These are phyloP conservation scores for Psilopsiagon aurifrons DNA, from an alignment of 2,113 vertebrate species.

Conservation along the genomic window DNA sequence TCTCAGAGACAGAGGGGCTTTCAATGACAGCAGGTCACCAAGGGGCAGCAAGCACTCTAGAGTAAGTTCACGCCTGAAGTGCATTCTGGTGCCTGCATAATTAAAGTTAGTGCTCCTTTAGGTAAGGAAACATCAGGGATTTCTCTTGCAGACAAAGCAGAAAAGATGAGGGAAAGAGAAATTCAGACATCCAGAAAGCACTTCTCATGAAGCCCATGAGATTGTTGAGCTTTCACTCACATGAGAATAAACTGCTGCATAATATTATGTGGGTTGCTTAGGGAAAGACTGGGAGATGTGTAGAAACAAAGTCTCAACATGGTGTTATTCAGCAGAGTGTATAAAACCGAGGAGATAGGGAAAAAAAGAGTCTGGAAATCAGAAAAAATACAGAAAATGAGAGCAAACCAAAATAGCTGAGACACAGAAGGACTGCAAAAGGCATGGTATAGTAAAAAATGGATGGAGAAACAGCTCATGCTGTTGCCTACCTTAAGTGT, in stretches of 20 bases:
- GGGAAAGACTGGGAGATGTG: not conserved
- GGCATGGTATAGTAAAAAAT: not conserved
- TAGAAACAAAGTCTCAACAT: not conserved
- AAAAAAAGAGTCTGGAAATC: not conserved
- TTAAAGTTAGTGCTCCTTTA: not conserved
- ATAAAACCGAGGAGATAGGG: not conserved
- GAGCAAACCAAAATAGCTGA: not conserved
- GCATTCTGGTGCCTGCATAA: not conserved
- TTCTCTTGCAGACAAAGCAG: not conserved
- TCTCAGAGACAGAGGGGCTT: not conserved
- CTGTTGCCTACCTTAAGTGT: not conserved
- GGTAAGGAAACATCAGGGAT: not conserved
- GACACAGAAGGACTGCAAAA: not conserved
- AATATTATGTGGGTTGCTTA: not conserved
- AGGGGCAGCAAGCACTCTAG: not conserved
- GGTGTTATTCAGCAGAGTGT: not conserved
- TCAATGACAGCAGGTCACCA: not conserved
- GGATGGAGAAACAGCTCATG: not conserved
- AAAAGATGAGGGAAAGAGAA: not conserved
- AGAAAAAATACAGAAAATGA: not conserved
- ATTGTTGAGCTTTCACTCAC: not conserved
- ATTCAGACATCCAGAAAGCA: not conserved
- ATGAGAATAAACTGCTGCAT: not conserved
- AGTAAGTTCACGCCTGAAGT: not conserved
- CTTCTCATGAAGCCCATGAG: not conserved